Percentiles rank a stretch among this genome's conserved stretches.
Conservation (phyloP, 1,140 invertebrate species). For the Archegozetes longisetosus region DNA sequence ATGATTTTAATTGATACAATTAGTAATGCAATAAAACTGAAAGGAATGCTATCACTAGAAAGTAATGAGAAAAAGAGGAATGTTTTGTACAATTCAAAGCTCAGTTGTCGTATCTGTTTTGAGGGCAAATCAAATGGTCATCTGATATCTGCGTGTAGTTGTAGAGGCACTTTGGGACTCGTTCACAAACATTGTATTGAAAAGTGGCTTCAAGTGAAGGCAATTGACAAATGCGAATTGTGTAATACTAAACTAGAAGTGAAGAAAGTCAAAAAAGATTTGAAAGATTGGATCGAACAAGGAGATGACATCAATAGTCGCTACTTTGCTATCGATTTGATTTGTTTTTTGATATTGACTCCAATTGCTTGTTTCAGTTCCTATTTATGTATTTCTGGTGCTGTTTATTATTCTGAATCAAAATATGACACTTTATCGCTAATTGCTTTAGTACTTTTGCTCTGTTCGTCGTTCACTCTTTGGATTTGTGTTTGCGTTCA, state of each 20-base stretch:
- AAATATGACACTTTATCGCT: too few relatives aligned
- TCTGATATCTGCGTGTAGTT: slow-evolving; percentile 21
- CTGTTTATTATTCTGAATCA: too few relatives aligned
- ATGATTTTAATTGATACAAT: too few relatives aligned
- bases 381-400: too few relatives aligned
- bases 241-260: not conserved
- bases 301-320: not conserved
- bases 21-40: too few relatives aligned
- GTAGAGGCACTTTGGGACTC: slow-evolving; percentile 42
- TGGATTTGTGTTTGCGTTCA: too few relatives aligned
- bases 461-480: too few relatives aligned
- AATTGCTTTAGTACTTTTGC: too few relatives aligned
- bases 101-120: slow-evolving; percentile 4
- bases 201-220: slow-evolving; percentile 33
- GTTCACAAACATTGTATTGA: slow-evolving; percentile 48
- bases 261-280: not conserved
- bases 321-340: not conserved
- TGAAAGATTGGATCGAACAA: not conserved
- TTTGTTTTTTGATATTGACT: not conserved
- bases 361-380: too few relatives aligned
- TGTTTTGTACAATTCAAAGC: too few relatives aligned
- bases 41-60: too few relatives aligned
- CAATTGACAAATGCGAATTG: not conserved
- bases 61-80: too few relatives aligned
- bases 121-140: not conserved